A percentile compares a stretch with the other conserved stretches of the same genome.
Conservation (phyloP, 2,888 invertebrate genomes). For the Latrodectus elegans region DNA sequence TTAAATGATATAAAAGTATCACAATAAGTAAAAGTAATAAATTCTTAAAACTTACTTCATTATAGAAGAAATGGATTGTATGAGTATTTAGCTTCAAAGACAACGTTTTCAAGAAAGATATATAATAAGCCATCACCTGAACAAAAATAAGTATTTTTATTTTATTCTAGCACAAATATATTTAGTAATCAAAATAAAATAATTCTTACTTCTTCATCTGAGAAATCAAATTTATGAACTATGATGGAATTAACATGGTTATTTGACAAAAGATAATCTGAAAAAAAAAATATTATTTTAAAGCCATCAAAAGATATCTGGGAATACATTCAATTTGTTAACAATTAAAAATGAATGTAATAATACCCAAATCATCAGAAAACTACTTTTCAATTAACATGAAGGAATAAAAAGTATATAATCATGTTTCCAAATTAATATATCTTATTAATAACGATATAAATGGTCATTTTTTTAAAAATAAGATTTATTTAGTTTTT, state of each 20-base stretch:
- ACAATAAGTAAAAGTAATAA: too few species aligned
- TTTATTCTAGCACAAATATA: background rate
- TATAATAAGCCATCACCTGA: constrained; percentile 97
- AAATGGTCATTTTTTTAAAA: too few species aligned
- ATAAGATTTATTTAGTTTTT: too few species aligned
- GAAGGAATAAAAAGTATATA: too few species aligned
- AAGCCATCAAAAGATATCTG: too few species aligned
- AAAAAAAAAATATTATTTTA: constrained; percentile 73
- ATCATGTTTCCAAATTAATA: too few species aligned
- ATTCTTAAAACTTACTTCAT: constrained; percentile 83
- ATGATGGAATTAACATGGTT: constrained; percentile 99
- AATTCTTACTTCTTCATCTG: constrained; percentile 90
- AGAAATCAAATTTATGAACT: constrained; percentile 99
- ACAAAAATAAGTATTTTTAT: constrained; percentile 53
- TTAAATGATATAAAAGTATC: too few species aligned
- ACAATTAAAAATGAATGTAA: too few species aligned
- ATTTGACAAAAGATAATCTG: constrained; percentile 98
- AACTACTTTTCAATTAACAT: too few species aligned
- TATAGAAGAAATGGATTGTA: constrained; percentile 99
- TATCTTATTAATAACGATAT: too few species aligned
- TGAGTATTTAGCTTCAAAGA: constrained; percentile 97
- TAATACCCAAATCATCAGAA: too few species aligned
- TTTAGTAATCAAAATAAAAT: background rate
- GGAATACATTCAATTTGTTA: too few species aligned
- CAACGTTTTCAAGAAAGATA: constrained; percentile 97